These are phyloP conservation scores for Epinephelus fuscoguttatus DNA, from an alignment of 2,113 vertebrate species.

Conservation along the genomic window DNA sequence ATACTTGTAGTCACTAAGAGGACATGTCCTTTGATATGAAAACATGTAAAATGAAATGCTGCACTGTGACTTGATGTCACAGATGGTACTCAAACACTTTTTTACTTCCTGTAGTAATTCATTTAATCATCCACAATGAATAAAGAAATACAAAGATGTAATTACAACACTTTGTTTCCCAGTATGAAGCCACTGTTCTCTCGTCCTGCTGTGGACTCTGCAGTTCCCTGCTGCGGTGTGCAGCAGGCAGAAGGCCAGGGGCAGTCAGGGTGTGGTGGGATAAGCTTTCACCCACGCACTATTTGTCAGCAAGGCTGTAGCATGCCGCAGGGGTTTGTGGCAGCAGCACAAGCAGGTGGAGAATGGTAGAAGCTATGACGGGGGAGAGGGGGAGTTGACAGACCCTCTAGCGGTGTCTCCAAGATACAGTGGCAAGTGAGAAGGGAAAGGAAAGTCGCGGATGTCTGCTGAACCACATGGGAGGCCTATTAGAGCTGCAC, in stretches of 20 bases:
- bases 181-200: constrained; percentile 10
- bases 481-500: constrained; percentile 67
- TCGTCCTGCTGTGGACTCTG: constrained; percentile 40
- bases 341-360: constrained; percentile 45
- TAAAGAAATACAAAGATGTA: not conserved
- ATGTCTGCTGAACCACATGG: constrained; percentile 49
- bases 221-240: constrained; percentile 50
- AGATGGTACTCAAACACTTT: not conserved
- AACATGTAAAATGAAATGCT: constrained; percentile 37
- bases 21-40: constrained; percentile 21
- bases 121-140: constrained; percentile 7
- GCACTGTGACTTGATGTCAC: not conserved
- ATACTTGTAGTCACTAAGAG: constrained; percentile 15
- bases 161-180: not conserved
- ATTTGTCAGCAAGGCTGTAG: constrained; percentile 71
- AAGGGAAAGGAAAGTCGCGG: constrained; percentile 45
- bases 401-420: constrained; percentile 74
- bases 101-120: not conserved
- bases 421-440: constrained; percentile 71
- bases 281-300: constrained; percentile 69
- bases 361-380: constrained; percentile 6
- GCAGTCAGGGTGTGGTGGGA: constrained; percentile 38
- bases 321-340: constrained; percentile 39
- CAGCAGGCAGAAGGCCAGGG: constrained; percentile 42
- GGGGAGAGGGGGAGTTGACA: constrained; percentile 27